These are phyloP conservation scores for Trilocha varians DNA, from an alignment of 2,888 invertebrate genomes.

Conservation along the genomic window DNA sequence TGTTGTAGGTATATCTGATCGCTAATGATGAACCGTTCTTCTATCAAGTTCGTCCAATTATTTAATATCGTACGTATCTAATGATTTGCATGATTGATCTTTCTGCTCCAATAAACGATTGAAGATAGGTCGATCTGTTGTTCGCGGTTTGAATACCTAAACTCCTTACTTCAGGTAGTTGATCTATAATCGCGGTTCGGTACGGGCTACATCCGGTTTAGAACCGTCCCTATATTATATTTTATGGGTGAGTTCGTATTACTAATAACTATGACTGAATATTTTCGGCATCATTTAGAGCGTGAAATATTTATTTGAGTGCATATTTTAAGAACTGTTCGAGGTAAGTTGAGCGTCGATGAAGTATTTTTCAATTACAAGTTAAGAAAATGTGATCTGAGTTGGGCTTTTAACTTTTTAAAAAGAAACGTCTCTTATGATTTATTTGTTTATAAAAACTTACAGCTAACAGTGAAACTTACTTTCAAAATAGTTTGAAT, in stretches of 20 bases:
- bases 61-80: background rate
- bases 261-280: conserved; percentile 16
- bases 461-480: no score
- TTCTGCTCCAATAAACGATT: conserved; percentile 51
- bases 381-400: background rate
- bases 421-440: no score
- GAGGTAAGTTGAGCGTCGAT: no score
- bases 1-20: no score
- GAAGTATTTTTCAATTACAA: no score
- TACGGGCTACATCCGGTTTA: conserved; percentile 33
- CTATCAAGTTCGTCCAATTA: no score
- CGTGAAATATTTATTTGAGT: background rate
- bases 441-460: no score
- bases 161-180: conserved; percentile 32
- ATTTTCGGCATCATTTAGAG: background rate
- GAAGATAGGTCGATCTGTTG: conserved; percentile 30
- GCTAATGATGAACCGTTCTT: no score
- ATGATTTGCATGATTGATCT: conserved; percentile 34
- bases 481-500: no score
- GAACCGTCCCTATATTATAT: conserved; percentile 29
- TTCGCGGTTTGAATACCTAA: conserved; percentile 27
- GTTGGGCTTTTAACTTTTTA: background rate
- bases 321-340: no score
- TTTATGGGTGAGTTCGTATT: conserved; percentile 47
- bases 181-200: conserved; percentile 25